Conservation (phyloP, 2,797 vertebrate genomes). For the Phoeniculus purpureus region DNA sequence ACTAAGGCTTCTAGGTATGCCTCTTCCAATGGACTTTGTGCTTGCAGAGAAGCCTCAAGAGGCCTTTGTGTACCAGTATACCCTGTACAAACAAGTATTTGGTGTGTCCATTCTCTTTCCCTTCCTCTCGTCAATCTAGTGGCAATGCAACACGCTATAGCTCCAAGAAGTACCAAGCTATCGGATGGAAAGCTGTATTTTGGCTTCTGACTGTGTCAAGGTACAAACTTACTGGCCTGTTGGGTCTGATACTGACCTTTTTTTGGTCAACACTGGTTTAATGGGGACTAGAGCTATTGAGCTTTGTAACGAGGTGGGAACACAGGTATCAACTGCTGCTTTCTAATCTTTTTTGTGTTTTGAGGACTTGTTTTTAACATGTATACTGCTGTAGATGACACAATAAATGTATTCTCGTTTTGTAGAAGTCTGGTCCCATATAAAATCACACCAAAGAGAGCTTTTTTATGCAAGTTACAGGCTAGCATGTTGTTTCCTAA, state of each 20-base stretch:
- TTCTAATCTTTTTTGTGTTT: constrained; percentile 69
- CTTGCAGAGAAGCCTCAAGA: constrained; percentile 34
- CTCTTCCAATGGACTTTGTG: constrained; percentile 28
- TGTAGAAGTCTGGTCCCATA: constrained; percentile 62
- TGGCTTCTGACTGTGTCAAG: constrained; percentile 57
- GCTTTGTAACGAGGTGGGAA: constrained; percentile 50
- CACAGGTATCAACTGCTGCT: constrained; percentile 49
- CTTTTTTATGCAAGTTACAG: not conserved
- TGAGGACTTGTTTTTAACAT: constrained; percentile 67
- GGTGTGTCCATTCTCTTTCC: constrained; percentile 17
- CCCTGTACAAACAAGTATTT: constrained; percentile 26
- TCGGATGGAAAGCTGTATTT: constrained; percentile 61
- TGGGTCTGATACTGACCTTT: constrained; percentile 7
- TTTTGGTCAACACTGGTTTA: constrained; percentile 29
- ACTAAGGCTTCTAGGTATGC: constrained; percentile 23
- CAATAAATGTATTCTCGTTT: constrained; percentile 80
- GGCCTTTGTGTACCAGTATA: constrained; percentile 41
- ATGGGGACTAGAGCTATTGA: constrained; percentile 29
- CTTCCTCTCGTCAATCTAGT: constrained; percentile 37
- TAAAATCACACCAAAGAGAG: constrained; percentile 44
- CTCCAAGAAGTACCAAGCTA: constrained; percentile 35
- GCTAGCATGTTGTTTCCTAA: not conserved
- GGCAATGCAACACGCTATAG: constrained; percentile 25
- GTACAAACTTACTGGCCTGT: constrained; percentile 15
- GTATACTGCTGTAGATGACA: constrained; percentile 74